Base-by-base conservation (phyloP, 1,140 invertebrate species). In the Ostrea denselamellosa region DNA sequence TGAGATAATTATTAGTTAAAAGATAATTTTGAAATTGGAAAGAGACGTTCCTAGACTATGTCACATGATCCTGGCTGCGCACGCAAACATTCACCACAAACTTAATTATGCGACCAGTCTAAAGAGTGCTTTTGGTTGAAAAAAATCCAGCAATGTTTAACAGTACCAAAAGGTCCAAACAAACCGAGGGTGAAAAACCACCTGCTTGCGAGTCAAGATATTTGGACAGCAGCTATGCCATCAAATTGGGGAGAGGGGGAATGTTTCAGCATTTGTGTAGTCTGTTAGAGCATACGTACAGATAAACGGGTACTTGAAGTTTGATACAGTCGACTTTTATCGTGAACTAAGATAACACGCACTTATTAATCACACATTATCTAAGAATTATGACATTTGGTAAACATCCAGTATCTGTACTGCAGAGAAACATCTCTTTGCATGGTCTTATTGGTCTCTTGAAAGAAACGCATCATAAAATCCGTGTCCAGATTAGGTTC, bases 331-430 rank as follows among this genome's bases (percentile, higher is more conserved):
- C 82, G 14, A 53, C n/a, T 51, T 83, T 52, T 83, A 53, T 53
- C 52, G 44, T 17, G 14, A 53, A 52, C 52, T n/a, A 52, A 53
- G 82, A 83, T 83, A 83, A 83, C 22, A 83, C 19, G 8, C 52
- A 19, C 82, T 83, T 44, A 83, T 83, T 54, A 83, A 83, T 83
- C 82, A 83, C 82, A 7, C 14, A n/a, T 22, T 83, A 83, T 83
- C 82, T 9, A 2, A 52, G 52, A 54, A 52, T 52, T 83, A 83
- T 83, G 82, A 83, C 44, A 54, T 52, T 52, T n/a, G 22, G 82
- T 54, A 83, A 83, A 83, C 82, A 83, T 25, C 14, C 51, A 52
- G 44, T 83, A 83, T 83, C 82, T 52, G 82, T 53, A 83, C 52
- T 83, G 82, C 52, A 83, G 82, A n/a, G 44, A 22, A 54, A 52